A percentile compares a stretch with the other conserved stretches of the same genome.
Evolutionary conservation across 2,113 vertebrate genomes (phyloP).

Genomic region (Ctenomys sociabilis): DNA sequence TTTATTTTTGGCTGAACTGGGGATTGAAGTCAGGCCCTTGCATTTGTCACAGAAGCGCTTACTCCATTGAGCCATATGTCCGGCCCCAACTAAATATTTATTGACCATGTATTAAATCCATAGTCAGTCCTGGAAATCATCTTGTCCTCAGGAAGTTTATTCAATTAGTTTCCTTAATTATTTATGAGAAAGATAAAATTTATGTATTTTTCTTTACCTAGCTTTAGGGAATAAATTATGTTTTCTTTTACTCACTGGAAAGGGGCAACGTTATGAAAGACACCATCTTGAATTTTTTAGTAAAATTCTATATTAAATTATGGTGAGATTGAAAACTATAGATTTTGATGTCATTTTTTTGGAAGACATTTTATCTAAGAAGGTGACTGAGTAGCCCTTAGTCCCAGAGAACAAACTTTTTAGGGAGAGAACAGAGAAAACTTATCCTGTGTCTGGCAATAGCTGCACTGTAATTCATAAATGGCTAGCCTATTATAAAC

Average conservation of each 20-base stretch:
- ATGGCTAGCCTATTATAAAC: slow-evolving; percentile 33
- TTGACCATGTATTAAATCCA: background rate
- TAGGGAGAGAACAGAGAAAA: background rate
- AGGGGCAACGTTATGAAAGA: slow-evolving; percentile 19
- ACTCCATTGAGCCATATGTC: no score
- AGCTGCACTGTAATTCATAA: slow-evolving; percentile 22
- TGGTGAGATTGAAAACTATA: slow-evolving; percentile 5
- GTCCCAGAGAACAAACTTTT: slow-evolving; percentile 39
- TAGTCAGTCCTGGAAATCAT: background rate
- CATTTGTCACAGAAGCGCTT: no score
- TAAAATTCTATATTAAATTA: slow-evolving; percentile 35
- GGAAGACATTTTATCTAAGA: slow-evolving; percentile 49
- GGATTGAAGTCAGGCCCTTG: no score
- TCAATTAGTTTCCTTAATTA: slow-evolving; percentile 23
- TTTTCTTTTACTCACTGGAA: background rate
- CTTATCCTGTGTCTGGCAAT: slow-evolving; percentile 10
- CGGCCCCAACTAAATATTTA: slow-evolving; percentile 9
- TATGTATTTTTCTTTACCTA: slow-evolving; percentile 26
- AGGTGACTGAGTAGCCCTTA: slow-evolving; percentile 15
- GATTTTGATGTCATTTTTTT: slow-evolving; percentile 38
- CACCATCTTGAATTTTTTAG: background rate
- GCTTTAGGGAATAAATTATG: background rate
- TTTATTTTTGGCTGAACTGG: no score
- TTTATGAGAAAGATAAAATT: slow-evolving; percentile 31
- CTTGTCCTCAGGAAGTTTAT: background rate